A percentile compares a stretch with the other conserved stretches of the same genome.
phyloP scores from a whole-genome alignment of 2,888 invertebrate species.

The Pyrrhosoma nymphula region DNA sequence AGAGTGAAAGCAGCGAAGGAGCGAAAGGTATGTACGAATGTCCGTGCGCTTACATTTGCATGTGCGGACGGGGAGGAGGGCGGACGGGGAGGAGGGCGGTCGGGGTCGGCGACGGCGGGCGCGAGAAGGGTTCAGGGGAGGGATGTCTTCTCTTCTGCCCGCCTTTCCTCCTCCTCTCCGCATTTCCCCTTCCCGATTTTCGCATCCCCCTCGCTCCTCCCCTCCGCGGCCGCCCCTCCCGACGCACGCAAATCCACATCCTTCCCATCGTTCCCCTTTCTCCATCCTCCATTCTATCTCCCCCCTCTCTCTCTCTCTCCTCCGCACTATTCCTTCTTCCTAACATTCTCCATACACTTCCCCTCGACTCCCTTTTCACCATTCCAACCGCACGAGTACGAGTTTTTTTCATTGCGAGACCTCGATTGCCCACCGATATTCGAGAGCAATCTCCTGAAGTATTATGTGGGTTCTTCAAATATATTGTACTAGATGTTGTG shows the following conservation, averaged over 20 bases:
- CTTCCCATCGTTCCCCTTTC: not conserved
- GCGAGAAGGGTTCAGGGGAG: not conserved
- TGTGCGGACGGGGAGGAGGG: not conserved
- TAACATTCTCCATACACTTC: not conserved
- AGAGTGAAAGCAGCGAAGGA: too few relatives aligned
- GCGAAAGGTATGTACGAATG: not conserved
- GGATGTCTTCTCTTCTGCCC: not conserved
- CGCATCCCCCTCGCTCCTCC: conserved; percentile 68
- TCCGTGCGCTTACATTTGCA: not conserved
- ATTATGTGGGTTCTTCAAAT: too few relatives aligned
- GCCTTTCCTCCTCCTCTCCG: not conserved
- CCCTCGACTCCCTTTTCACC: not conserved
- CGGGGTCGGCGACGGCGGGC: not conserved
- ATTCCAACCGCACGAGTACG: not conserved
- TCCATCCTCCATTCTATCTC: not conserved
- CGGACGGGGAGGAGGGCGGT: not conserved
- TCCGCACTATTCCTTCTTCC: too few relatives aligned
- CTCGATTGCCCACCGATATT: too few relatives aligned
- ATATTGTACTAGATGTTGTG: too few relatives aligned
- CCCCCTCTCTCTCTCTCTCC: not conserved
- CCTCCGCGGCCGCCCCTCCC: not conserved
- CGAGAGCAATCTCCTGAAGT: too few relatives aligned
- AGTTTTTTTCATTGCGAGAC: too few relatives aligned
- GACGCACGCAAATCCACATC: not conserved
- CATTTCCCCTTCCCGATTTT: conserved; percentile 30